phyloP scores from a whole-genome alignment of 2,888 invertebrate species.

The Ichneumoninae sp. region DNA sequence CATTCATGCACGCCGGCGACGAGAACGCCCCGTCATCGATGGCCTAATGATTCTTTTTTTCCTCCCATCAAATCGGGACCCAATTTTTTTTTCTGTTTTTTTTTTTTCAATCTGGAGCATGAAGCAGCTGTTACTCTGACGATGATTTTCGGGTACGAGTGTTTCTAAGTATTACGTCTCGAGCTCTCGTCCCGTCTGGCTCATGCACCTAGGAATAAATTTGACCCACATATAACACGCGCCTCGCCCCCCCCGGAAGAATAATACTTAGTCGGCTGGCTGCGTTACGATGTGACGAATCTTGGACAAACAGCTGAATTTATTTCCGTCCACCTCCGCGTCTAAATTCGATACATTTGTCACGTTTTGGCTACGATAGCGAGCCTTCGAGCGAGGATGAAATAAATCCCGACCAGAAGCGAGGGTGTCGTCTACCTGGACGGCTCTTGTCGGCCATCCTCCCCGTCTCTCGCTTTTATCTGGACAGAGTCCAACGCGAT shows the following conservation, averaged over 20 bases:
- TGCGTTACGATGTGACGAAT: neutral
- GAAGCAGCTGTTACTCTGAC: constrained; percentile 51
- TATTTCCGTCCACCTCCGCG: constrained; percentile 36
- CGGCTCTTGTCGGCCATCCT: neutral
- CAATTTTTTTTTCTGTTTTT: constrained; percentile 36
- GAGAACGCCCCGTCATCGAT: constrained; percentile 62
- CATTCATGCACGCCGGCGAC: constrained; percentile 32
- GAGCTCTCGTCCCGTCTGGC: constrained; percentile 14
- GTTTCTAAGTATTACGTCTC: constrained; percentile 28
- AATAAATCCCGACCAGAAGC: constrained; percentile 26
- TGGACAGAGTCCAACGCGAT: constrained; percentile 56
- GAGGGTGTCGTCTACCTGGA: constrained; percentile 9
- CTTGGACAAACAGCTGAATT: constrained; percentile 28
- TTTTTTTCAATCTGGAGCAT: constrained; percentile 35
- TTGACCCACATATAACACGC: constrained; percentile 49
- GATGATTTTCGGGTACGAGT: constrained; percentile 36
- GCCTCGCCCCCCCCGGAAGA: neutral
- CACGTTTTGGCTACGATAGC: constrained; percentile 32
- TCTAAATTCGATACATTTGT: constrained; percentile 40
- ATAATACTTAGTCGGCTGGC: constrained; percentile 24
- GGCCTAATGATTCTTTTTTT: constrained; percentile 58
- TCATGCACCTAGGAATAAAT: constrained; percentile 44
- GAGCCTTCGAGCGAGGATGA: neutral
- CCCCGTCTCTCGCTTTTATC: constrained; percentile 30
- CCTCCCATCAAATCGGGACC: constrained; percentile 52